phyloP scores from a whole-genome alignment of 2,113 vertebrate genomes.

The Syrmaticus mikado region DNA sequence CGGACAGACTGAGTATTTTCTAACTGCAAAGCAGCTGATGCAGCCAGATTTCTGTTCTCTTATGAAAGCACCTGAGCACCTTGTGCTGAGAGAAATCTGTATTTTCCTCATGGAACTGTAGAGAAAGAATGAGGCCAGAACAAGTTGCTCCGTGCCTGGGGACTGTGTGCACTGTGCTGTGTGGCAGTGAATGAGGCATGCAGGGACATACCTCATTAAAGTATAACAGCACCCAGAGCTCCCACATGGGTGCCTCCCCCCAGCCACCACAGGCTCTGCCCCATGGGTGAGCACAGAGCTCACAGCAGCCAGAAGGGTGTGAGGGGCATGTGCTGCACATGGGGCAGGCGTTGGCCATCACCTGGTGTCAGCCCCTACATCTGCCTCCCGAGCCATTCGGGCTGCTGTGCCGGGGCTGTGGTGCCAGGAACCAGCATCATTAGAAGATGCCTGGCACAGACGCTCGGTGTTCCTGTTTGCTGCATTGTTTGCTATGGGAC shows the following conservation, averaged over 20 bases:
- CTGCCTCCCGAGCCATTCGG: background rate
- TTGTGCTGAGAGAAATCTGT: fast-evolving
- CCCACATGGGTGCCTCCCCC: background rate
- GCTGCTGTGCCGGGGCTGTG: background rate
- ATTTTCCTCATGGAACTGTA: background rate
- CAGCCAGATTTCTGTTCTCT: background rate
- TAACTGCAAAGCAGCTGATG: background rate
- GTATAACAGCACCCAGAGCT: background rate
- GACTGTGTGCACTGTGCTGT: fast-evolving
- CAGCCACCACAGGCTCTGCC: background rate
- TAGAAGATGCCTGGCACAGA: no score
- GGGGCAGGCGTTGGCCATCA: background rate
- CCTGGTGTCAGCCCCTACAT: background rate
- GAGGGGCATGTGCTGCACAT: fast-evolving
- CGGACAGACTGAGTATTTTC: background rate
- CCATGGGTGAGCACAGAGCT: fast-evolving
- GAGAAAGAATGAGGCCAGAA: background rate
- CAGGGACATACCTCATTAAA: background rate
- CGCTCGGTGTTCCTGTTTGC: fast-evolving
- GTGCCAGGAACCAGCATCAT: fast-evolving
- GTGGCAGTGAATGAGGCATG: background rate
- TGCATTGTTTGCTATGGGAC: background rate
- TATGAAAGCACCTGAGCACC: background rate
- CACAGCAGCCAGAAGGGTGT: fast-evolving
- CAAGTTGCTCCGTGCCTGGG: fast-evolving